A percentile compares a stretch with the other conserved stretches of the same genome.
These are phyloP conservation scores for Hiodon alosoides DNA, from an alignment of 2,113 vertebrate genomes.

Conservation along the genomic window DNA sequence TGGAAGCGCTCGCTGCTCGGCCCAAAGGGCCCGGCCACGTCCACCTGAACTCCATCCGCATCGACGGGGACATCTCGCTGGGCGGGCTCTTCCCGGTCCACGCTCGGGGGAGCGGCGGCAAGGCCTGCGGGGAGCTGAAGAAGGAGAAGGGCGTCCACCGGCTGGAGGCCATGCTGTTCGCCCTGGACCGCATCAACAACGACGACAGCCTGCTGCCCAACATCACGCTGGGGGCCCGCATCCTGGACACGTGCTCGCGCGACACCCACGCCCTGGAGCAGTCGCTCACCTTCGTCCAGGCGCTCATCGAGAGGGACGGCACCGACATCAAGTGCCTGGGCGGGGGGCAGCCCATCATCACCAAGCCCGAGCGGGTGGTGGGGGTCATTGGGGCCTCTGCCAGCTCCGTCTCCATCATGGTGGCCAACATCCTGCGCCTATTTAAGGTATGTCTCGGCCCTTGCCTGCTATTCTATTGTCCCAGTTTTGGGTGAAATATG, in stretches of 20 bases:
- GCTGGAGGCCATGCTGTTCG: slow-evolving; percentile 96
- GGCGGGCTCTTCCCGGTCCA: slow-evolving; percentile 95
- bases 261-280: too few relatives aligned
- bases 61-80: slow-evolving; percentile 92
- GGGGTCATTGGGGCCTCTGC: slow-evolving; percentile 91
- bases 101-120: slow-evolving; percentile 82
- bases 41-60: slow-evolving; percentile 94
- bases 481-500: too few relatives aligned
- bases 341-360: slow-evolving; percentile 88
- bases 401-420: slow-evolving; percentile 53
- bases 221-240: slow-evolving; percentile 90
- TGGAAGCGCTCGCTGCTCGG: slow-evolving; percentile 65
- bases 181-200: slow-evolving; percentile 94
- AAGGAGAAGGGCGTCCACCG: slow-evolving; percentile 97
- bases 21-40: slow-evolving; percentile 83
- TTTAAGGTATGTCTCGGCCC: slow-evolving; percentile 77
- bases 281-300: too few relatives aligned
- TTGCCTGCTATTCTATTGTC: not conserved
- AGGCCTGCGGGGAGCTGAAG: slow-evolving; percentile 92
- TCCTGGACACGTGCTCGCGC: slow-evolving; percentile 93
- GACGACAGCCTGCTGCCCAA: slow-evolving; percentile 92
- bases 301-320: slow-evolving; percentile 77
- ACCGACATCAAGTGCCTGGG: slow-evolving; percentile 87
- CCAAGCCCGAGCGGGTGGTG: slow-evolving; percentile 89
- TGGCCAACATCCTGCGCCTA: slow-evolving; percentile 94